Conservation (phyloP, 2,888 invertebrate species). For the Synanthedon tipuliformis region DNA sequence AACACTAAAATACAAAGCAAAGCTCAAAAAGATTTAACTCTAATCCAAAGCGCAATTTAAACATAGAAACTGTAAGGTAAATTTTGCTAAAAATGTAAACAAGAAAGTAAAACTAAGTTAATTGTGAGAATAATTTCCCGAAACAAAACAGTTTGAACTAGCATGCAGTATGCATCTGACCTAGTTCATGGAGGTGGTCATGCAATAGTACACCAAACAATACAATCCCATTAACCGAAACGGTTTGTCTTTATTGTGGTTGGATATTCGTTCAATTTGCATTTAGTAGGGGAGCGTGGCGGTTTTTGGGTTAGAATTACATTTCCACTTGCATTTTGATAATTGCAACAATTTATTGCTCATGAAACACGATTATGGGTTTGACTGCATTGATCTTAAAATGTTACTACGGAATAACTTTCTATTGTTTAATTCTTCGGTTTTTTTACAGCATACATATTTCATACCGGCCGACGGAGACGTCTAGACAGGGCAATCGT, state of each 20-base stretch:
- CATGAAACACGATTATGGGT: not conserved
- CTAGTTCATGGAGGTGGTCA: conserved; percentile 9
- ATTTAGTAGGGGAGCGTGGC: not conserved
- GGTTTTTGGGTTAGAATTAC: not conserved
- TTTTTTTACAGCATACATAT: too few relatives aligned
- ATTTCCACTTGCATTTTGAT: not conserved
- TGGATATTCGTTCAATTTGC: conserved; percentile 14
- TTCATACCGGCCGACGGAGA: too few relatives aligned
- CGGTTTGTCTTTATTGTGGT: conserved; percentile 31
- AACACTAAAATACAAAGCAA: too few relatives aligned
- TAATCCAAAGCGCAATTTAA: too few relatives aligned
- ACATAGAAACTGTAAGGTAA: too few relatives aligned
- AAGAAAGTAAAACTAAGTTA: conserved; percentile 7
- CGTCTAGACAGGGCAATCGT: too few relatives aligned
- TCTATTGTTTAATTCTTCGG: too few relatives aligned
- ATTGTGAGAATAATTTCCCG: conserved; percentile 13
- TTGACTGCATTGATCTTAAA: too few relatives aligned
- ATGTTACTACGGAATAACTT: too few relatives aligned
- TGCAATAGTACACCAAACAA: conserved; percentile 29
- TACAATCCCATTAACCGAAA: conserved; percentile 27
- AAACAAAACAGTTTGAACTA: conserved; percentile 4
- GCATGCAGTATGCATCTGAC: not conserved
- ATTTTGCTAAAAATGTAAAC: too few relatives aligned
- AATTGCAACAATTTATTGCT: not conserved
- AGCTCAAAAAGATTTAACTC: too few relatives aligned